These are phyloP conservation scores for Aleiodes sp. DNA, from an alignment of 1,140 invertebrate species.

Conservation along the genomic window DNA sequence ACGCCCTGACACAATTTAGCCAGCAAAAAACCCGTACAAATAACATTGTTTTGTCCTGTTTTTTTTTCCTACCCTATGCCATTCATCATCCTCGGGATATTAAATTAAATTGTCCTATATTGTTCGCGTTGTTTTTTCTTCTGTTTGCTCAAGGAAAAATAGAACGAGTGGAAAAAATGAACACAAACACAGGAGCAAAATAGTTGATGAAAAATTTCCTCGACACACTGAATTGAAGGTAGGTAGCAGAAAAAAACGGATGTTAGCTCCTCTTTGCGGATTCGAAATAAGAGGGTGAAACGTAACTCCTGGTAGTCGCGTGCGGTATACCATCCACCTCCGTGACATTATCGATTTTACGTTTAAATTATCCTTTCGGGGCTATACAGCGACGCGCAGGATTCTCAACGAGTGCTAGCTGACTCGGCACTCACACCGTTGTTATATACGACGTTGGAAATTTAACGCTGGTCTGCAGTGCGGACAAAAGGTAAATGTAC, in stretches of 20 bases:
- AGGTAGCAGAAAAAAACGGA: background rate
- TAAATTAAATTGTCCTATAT: conserved; percentile 5
- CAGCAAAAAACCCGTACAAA: background rate
- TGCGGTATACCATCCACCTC: background rate
- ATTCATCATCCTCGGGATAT: background rate
- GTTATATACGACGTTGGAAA: background rate
- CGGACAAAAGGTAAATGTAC: conserved; percentile 13
- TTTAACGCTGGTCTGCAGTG: conserved; percentile 18
- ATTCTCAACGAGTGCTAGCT: conserved; percentile 27
- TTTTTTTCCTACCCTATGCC: background rate
- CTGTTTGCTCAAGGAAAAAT: too few relatives aligned
- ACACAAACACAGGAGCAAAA: background rate
- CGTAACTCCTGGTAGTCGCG: conserved; percentile 1
- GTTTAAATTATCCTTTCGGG: conserved; percentile 36
- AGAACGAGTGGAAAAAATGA: too few relatives aligned
- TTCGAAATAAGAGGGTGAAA: background rate
- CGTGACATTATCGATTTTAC: conserved; percentile 35
- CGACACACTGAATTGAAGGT: background rate
- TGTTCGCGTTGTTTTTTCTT: too few relatives aligned
- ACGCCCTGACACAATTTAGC: background rate
- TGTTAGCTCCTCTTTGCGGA: background rate
- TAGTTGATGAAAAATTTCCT: background rate
- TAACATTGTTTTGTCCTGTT: background rate
- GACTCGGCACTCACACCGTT: conserved; percentile 25
- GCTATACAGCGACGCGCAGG: background rate